Base-by-base conservation (phyloP, 1,140 invertebrate genomes). In the Pseudobourletiella spinata region DNA sequence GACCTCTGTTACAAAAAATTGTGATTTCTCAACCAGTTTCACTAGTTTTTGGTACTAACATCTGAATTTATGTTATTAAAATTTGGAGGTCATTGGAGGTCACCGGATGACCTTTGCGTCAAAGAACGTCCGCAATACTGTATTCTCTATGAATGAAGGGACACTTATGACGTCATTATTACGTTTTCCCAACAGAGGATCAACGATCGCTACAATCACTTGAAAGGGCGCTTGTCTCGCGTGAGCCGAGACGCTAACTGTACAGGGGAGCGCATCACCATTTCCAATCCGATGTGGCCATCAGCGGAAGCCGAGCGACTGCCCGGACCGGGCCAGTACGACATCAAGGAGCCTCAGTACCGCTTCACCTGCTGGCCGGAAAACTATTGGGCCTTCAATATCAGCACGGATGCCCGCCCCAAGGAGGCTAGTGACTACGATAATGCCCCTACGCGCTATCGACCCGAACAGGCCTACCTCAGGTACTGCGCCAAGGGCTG, bases 201-300 rank as follows among this genome's bases (percentile, higher is more conserved):
- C 6, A 29, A 32, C 29, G 18, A 50, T 24, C 46, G 58, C 4
- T 60, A 46, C 58, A 60, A 60, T 26, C 15, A 51, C 26, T 8
- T 39, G 28, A 60, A 60, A 25, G 58, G 58, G 25, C 26, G 24
- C 8, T 29, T 50, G 3, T 18, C 24, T 8, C n/a, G 11, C 14
- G 6, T 51, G n/a, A 26, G 39, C 16, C 22, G 58, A 16, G 29
- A 28, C 25, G 44, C 26, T 3, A 60, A 35, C 16, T 11, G 11
- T n/a, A 60, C 58, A 3, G 58, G 58, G 6, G 58, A 60, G 44
- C 3, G 58, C 44, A 51, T 60, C 14, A 51, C 58, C 2, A 15
- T 60, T 11, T 28, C 39, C 20, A 26, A 24, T 51, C 58, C 58
- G 20, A 50, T 60, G 25, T 60, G 58, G 58, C 58, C 58, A 4